Percentiles rank a stretch among this genome's conserved stretches.
These are phyloP conservation scores for Galaxias olidus DNA, from an alignment of 2,797 vertebrate species.

Conservation along the genomic window DNA sequence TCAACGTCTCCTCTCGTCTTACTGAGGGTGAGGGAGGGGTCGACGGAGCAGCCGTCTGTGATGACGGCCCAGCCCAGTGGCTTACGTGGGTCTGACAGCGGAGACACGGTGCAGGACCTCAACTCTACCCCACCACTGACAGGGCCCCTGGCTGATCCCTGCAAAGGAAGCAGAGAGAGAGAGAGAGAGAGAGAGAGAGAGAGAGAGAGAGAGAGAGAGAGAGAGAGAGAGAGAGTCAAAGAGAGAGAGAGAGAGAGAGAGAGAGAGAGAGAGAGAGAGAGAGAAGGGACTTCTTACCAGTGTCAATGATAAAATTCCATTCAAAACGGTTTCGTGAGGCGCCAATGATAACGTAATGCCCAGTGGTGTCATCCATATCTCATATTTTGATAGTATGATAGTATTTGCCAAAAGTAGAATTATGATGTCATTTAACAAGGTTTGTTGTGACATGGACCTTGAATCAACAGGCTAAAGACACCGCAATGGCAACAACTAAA, in stretches of 20 bases:
- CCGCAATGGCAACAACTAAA: too few species aligned
- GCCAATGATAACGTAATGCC: too few species aligned
- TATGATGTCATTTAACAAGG: too few species aligned
- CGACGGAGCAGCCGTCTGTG: neutral
- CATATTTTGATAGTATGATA: too few species aligned
- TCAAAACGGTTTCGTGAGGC: too few species aligned
- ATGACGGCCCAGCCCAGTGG: conserved; percentile 55
- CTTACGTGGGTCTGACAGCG: conserved; percentile 69
- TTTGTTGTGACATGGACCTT: too few species aligned
- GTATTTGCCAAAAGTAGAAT: too few species aligned
- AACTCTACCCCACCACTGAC: conserved; percentile 53
- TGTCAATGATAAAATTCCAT: too few species aligned
- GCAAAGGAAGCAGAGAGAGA: conserved; percentile 9
- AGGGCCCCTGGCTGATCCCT: conserved; percentile 62
- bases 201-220: neutral
- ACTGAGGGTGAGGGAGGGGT: neutral
- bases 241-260: neutral
- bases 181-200: neutral
- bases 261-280: neutral
- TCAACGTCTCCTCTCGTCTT: neutral
- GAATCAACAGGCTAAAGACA: too few species aligned
- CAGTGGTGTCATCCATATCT: too few species aligned
- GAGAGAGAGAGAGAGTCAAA: neutral
- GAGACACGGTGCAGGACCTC: conserved; percentile 70
- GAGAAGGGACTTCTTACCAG: conserved; percentile 10